Conservation (phyloP, 1,140 invertebrate genomes). For the Calliopsis andreniformis region DNA sequence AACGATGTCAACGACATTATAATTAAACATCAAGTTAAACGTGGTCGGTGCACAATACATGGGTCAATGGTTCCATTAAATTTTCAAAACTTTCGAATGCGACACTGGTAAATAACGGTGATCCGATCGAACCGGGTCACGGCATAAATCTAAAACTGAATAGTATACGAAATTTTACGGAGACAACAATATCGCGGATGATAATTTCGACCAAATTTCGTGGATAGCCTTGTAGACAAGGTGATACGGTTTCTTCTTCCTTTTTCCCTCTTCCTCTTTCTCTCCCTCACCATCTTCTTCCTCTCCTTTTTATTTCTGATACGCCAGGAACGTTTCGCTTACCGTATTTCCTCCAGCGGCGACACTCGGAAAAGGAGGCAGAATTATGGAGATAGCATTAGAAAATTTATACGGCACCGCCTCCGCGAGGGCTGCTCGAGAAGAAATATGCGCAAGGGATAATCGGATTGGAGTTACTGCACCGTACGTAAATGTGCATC, state of each 20-base stretch:
- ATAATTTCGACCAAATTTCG: background rate
- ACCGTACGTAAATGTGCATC: constrained; percentile 56
- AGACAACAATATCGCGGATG: background rate
- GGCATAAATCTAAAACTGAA: background rate
- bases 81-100: background rate
- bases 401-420: constrained; percentile 44
- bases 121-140: background rate
- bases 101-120: background rate
- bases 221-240: too few relatives aligned
- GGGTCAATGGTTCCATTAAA: background rate
- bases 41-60: background rate
- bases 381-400: constrained; percentile 49
- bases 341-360: constrained; percentile 1
- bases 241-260: too few relatives aligned
- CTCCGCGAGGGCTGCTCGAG: background rate
- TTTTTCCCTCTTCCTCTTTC: too few relatives aligned
- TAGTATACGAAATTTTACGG: background rate
- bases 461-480: constrained; percentile 49
- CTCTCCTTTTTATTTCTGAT: constrained; percentile 25
- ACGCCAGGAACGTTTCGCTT: constrained; percentile 2
- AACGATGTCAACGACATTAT: background rate
- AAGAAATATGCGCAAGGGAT: constrained; percentile 41
- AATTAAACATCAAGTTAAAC: background rate
- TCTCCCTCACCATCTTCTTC: too few relatives aligned
- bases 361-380: constrained; percentile 17